These are phyloP conservation scores for Sebastes variabilis DNA, from an alignment of 2,797 vertebrate species.

Conservation along the genomic window DNA sequence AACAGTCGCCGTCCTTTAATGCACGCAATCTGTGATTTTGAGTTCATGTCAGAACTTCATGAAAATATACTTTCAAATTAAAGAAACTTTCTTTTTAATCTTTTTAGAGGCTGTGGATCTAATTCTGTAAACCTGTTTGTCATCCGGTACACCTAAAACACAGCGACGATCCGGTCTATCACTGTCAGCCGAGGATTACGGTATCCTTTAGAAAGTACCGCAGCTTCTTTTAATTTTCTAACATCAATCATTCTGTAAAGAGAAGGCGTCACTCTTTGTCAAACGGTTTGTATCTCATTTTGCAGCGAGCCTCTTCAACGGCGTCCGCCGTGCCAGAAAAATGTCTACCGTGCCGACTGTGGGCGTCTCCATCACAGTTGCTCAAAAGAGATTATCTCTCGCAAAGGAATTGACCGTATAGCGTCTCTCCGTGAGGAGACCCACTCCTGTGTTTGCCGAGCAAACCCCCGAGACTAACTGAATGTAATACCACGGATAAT, in stretches of 20 bases:
- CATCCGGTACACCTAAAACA: conserved; percentile 22
- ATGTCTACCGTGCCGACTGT: conserved; percentile 1
- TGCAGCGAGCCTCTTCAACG: conserved; percentile 15
- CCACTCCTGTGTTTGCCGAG: conserved; percentile 31
- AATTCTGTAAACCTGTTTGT: neutral
- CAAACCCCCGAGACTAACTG: conserved; percentile 49
- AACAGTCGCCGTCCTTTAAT: neutral
- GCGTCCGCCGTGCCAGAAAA: conserved; percentile 14
- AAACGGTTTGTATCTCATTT: conserved; percentile 39
- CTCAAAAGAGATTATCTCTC: conserved; percentile 44
- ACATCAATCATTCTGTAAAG: conserved; percentile 43
- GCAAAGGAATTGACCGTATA: conserved; percentile 26
- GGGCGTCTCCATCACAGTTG: conserved; percentile 35
- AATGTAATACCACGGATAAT: conserved; percentile 60
- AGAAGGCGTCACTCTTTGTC: conserved; percentile 23
- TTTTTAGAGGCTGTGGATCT: neutral
- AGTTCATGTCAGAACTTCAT: neutral
- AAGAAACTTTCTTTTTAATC: neutral
- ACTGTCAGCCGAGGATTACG: conserved; percentile 49
- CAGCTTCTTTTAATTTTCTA: conserved; percentile 41
- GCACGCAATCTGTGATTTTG: neutral
- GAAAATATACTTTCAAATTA: neutral
- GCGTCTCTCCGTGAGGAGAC: neutral
- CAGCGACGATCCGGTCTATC: conserved; percentile 35
- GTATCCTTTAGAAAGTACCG: conserved; percentile 17